Conservation (phyloP, 2,797 vertebrate genomes). For the Syncerus caffer region DNA sequence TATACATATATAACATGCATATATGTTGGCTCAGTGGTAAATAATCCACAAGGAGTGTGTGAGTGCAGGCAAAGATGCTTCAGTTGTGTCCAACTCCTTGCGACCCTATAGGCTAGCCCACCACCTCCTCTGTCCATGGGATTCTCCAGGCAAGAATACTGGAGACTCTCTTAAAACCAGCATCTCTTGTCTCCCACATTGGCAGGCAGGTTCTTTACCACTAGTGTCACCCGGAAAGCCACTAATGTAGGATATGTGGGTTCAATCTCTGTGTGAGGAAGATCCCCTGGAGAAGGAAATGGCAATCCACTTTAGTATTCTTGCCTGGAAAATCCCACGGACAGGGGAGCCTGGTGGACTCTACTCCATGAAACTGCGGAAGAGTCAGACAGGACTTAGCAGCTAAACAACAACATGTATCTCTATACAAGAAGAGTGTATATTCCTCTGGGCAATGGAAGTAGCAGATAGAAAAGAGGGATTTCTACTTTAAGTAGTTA, state of each 20-base stretch:
- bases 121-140: not conserved
- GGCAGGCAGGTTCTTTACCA: not conserved
- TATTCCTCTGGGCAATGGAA: not conserved
- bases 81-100: not conserved
- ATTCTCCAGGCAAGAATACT: not conserved
- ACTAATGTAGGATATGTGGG: not conserved
- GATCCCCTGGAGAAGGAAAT: not conserved
- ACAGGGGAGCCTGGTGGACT: not conserved
- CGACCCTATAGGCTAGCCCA: not conserved
- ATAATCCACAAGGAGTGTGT: not conserved
- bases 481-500: not conserved
- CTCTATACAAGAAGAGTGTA: not conserved
- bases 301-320: not conserved
- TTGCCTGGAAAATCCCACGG: not conserved
- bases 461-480: not conserved
- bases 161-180: not conserved
- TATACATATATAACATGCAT: not conserved
- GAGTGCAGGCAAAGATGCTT: not conserved
- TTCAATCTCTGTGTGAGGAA: not conserved
- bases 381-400: not conserved
- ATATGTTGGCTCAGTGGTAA: not conserved
- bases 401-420: not conserved
- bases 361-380: not conserved
- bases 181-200: not conserved
- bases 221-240: rapidly evolving